Percentiles rank a stretch among this genome's conserved stretches.
Conservation (phyloP, 2,888 invertebrate species). For the Fragum fragum region DNA sequence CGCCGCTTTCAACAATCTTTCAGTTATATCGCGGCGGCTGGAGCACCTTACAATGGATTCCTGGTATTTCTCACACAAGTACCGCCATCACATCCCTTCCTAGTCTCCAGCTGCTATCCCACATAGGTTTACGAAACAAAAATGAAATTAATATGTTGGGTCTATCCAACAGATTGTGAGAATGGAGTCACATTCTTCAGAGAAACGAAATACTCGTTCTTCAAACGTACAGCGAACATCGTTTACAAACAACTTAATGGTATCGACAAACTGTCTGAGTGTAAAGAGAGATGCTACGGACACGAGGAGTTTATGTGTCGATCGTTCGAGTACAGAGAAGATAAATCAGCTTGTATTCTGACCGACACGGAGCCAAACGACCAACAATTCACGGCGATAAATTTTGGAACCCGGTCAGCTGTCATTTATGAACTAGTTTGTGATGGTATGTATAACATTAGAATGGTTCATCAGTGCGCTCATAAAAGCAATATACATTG, state of each 20-base stretch:
- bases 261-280: background rate
- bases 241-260: background rate
- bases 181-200: background rate
- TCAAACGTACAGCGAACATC: background rate
- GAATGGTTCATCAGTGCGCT: no score
- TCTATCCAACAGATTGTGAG: slow-evolving; percentile 10
- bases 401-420: background rate
- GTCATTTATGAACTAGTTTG: background rate
- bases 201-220: slow-evolving; percentile 1
- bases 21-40: no score
- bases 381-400: background rate
- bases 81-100: no score
- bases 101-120: no score
- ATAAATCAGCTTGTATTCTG: background rate
- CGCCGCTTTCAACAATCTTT: no score
- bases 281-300: background rate
- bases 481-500: no score
- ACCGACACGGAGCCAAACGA: background rate
- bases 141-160: no score
- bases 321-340: slow-evolving; percentile 9
- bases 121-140: no score
- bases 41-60: no score
- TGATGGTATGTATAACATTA: background rate
- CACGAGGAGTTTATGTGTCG: slow-evolving; percentile 2
- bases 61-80: no score